Conservation (phyloP, 2,113 vertebrate genomes). For the Elachura formosa region DNA sequence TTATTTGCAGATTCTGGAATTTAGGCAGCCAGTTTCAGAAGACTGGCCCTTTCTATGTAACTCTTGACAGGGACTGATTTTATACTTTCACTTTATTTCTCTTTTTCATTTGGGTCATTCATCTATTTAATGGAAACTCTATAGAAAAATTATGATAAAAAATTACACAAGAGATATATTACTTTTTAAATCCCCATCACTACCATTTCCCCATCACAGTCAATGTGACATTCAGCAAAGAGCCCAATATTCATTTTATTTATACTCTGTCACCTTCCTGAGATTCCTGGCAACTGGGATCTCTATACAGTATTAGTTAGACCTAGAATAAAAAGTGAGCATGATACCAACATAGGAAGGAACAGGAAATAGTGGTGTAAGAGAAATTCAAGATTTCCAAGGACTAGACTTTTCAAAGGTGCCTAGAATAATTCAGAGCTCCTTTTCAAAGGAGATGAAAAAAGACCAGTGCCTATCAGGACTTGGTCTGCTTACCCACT, state of each 20-base stretch:
- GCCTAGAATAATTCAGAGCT: background rate
- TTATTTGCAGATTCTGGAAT: background rate
- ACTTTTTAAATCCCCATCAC: constrained; percentile 24
- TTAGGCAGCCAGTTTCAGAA: background rate
- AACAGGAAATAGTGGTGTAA: background rate
- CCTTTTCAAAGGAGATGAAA: background rate
- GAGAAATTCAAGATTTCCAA: background rate
- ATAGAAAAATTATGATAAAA: constrained; percentile 46
- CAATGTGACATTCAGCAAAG: background rate
- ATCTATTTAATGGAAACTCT: constrained; percentile 48
- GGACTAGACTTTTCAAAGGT: background rate
- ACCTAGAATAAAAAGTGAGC: background rate
- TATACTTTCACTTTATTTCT: constrained; percentile 13
- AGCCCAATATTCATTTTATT: background rate
- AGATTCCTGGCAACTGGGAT: background rate
- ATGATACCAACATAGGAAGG: background rate
- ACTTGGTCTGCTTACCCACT: background rate
- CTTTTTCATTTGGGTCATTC: constrained; percentile 38
- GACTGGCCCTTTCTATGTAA: background rate
- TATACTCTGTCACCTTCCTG: background rate
- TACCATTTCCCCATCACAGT: background rate
- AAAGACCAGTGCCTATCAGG: background rate
- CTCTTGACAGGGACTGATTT: constrained; percentile 49
- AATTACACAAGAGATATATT: constrained; percentile 29
- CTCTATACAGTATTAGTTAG: background rate